These are phyloP conservation scores for Centrocercus urophasianus DNA, from an alignment of 2,113 vertebrate genomes.

Conservation along the genomic window DNA sequence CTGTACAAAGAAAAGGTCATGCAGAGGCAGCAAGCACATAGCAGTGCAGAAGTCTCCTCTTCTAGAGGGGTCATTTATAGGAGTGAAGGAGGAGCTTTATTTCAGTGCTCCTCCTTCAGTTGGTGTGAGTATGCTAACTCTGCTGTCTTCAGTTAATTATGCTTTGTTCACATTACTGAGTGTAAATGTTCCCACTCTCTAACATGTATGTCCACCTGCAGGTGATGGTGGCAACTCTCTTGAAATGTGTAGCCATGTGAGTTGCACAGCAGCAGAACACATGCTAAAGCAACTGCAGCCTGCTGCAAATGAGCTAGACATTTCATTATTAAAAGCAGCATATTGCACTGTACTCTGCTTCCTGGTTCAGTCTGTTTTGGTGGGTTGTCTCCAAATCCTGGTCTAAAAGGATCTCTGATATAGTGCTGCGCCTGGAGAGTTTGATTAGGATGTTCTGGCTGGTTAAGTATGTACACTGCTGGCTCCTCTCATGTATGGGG, in stretches of 20 bases:
- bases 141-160: not conserved
- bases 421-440: not conserved
- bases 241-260: not conserved
- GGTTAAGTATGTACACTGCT: not conserved
- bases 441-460: conserved; percentile 10
- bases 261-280: not conserved
- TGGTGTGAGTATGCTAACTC: not conserved
- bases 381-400: not conserved
- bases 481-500: not conserved
- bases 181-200: not conserved
- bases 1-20: not conserved
- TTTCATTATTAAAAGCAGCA: not conserved
- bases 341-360: not conserved
- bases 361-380: not conserved
- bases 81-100: not conserved
- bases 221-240: not conserved
- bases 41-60: not conserved
- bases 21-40: not conserved
- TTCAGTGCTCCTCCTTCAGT: not conserved
- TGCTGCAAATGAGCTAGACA: not conserved
- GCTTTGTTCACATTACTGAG: not conserved
- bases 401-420: not conserved
- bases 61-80: not conserved
- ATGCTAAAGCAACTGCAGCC: not conserved
- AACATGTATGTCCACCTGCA: not conserved